Conservation (phyloP, 2,113 vertebrate species). For the Myrmophylax atrothorax region DNA sequence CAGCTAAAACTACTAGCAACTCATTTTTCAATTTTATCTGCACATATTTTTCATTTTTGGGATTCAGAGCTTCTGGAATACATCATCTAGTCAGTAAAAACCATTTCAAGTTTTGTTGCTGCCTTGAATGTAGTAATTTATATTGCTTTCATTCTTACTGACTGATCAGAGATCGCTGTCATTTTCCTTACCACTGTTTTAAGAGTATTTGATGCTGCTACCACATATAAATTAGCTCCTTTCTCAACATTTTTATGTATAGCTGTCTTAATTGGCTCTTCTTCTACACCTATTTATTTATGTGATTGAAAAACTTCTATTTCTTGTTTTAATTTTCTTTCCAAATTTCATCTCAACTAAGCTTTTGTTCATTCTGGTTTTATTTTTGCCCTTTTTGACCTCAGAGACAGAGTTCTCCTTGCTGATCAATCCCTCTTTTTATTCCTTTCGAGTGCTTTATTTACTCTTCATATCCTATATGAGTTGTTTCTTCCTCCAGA, state of each 20-base stretch:
- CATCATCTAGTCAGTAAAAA: background rate
- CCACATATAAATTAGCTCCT: background rate
- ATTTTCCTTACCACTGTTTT: background rate
- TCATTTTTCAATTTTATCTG: background rate
- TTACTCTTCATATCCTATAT: background rate
- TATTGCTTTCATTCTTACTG: background rate
- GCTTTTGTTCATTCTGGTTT: background rate
- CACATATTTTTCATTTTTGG: background rate
- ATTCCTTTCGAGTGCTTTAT: background rate
- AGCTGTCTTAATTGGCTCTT: background rate
- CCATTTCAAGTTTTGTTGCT: background rate
- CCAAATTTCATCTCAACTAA: background rate
- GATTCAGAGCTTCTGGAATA: background rate
- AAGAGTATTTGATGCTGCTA: background rate
- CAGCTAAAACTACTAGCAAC: background rate
- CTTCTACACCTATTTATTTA: background rate
- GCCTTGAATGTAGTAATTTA: background rate
- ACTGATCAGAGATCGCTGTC: background rate
- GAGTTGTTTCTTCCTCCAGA: background rate
- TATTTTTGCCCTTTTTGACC: background rate
- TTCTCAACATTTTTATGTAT: background rate
- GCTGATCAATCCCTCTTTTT: conserved; percentile 17
- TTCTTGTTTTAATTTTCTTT: conserved; percentile 9
- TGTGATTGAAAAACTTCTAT: background rate
- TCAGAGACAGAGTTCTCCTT: background rate